A percentile compares a stretch with the other conserved stretches of the same genome.
phyloP scores from a whole-genome alignment of 2,113 vertebrate genomes.

The Chlorodrepanis virens region DNA sequence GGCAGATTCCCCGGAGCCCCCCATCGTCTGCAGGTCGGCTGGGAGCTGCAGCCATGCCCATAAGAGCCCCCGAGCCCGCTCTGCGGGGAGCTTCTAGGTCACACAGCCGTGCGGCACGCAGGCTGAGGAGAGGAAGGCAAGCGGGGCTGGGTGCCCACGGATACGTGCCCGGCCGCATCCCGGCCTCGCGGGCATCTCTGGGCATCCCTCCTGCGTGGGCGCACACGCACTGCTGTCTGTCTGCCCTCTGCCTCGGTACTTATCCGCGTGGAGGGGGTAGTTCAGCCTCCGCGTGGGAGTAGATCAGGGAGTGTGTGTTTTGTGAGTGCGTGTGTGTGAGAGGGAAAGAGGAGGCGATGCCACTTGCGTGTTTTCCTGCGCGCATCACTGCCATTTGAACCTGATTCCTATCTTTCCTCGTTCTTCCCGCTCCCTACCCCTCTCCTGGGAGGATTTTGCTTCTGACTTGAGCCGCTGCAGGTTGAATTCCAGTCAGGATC shows the following conservation, averaged over 20 bases:
- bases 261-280: neutral
- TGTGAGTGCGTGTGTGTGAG: rapidly evolving
- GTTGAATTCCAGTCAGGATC: neutral
- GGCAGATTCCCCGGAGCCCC: neutral
- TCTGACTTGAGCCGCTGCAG: neutral
- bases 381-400: neutral
- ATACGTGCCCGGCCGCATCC: no score
- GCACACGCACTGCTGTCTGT: rapidly evolving
- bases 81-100: rapidly evolving
- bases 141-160: neutral
- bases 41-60: neutral
- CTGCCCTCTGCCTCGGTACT: neutral
- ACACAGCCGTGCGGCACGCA: rapidly evolving
- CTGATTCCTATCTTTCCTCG: neutral
- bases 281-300: neutral
- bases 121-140: neutral
- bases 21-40: neutral
- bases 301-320: no score
- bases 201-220: neutral
- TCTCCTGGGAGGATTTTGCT: neutral
- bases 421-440: neutral
- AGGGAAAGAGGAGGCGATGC: neutral
- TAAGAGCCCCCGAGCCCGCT: neutral
- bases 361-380: neutral
- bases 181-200: rapidly evolving